These are phyloP conservation scores for Cryptomyrus ogoouensis DNA, from an alignment of 2,113 vertebrate species.

Conservation along the genomic window DNA sequence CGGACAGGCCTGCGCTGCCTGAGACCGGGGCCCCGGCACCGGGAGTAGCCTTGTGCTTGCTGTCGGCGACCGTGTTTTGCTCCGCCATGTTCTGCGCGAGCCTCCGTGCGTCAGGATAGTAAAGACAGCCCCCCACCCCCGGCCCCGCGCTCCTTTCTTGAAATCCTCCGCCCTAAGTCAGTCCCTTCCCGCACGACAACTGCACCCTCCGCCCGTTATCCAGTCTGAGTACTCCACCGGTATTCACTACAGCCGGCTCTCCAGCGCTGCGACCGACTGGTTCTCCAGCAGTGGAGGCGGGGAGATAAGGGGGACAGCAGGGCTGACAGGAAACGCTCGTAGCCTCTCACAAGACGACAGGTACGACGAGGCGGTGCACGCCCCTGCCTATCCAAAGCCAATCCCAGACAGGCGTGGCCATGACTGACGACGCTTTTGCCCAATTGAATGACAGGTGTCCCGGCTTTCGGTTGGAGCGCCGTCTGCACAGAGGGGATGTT, in stretches of 20 bases:
- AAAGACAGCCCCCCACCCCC: slow-evolving; percentile 15
- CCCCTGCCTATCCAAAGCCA: slow-evolving; percentile 29
- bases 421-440: slow-evolving; percentile 22
- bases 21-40: slow-evolving; percentile 54
- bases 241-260: slow-evolving; percentile 11
- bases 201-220: slow-evolving; percentile 29
- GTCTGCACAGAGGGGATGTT: neutral
- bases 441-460: slow-evolving; percentile 28
- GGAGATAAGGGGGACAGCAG: slow-evolving; percentile 29
- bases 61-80: slow-evolving; percentile 79
- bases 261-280: slow-evolving; percentile 12
- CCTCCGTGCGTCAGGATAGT: neutral
- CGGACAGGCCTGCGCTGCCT: slow-evolving; percentile 61
- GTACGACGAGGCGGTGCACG: slow-evolving; percentile 54
- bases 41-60: slow-evolving; percentile 78
- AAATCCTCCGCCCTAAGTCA: slow-evolving; percentile 25
- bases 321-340: slow-evolving; percentile 36
- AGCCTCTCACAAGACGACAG: slow-evolving; percentile 74
- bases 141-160: slow-evolving; percentile 17
- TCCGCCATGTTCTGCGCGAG: slow-evolving; percentile 83
- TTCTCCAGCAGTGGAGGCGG: slow-evolving; percentile 44
- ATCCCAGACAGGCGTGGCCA: neutral
- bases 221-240: slow-evolving; percentile 28
- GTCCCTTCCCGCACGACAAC: neutral
- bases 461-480: neutral